Evolutionary conservation across 1,140 invertebrate genomes (phyloP).

Genomic region (Drosophila carrolli): DNA sequence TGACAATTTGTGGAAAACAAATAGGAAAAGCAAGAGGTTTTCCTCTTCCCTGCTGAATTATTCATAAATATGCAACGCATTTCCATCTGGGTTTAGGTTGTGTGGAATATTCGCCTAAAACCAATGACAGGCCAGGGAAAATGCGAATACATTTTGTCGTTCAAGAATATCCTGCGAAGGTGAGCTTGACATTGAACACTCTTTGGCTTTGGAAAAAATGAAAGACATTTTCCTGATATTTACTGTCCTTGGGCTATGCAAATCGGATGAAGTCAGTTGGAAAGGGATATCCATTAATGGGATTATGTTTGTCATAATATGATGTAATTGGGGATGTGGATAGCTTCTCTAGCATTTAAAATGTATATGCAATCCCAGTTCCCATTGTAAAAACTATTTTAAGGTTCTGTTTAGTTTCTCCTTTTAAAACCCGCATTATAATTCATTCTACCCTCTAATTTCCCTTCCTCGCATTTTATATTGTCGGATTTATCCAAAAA

Average conservation of each 20-base stretch:
- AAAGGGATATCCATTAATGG: slow-evolving; percentile 24
- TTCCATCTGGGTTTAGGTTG: slow-evolving; percentile 32
- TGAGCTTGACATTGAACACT: slow-evolving; percentile 3
- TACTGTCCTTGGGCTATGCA: slow-evolving; percentile 20
- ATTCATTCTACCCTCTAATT: background rate
- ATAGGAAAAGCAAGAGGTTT: slow-evolving; percentile 12
- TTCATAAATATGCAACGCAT: slow-evolving; percentile 60
- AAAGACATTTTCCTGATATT: slow-evolving; percentile 10
- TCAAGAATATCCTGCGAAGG: slow-evolving; percentile 8
- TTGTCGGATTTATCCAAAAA: background rate
- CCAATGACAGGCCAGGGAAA: slow-evolving; percentile 37
- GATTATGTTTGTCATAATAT: background rate
- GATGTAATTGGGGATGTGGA: background rate
- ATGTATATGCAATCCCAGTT: too few species aligned
- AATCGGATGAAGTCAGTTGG: slow-evolving; percentile 23
- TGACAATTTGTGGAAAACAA: slow-evolving; percentile 52
- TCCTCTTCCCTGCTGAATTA: slow-evolving; percentile 43
- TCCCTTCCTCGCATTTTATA: background rate
- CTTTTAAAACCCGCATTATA: background rate
- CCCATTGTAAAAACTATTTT: too few species aligned
- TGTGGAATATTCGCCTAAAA: slow-evolving; percentile 10
- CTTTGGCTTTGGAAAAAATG: background rate
- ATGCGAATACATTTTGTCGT: slow-evolving; percentile 12
- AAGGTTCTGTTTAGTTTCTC: background rate
- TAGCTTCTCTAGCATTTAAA: too few species aligned